phyloP scores from a whole-genome alignment of 2,113 vertebrate species.

The Sphaerodactylus townsendi region DNA sequence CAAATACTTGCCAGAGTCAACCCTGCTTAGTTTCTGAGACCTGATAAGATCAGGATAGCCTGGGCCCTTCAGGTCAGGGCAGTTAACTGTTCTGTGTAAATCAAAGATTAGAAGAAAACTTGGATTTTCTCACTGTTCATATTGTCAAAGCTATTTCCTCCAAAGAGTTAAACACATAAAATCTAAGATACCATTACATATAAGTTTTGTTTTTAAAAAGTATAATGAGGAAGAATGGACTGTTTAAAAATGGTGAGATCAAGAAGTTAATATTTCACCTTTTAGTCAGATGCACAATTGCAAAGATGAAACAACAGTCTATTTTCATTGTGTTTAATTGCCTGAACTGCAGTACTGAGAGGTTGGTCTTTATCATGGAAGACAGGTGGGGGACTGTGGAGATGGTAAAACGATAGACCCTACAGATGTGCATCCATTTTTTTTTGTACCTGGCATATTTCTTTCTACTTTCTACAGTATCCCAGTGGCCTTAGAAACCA shows the following conservation, averaged over 20 bases:
- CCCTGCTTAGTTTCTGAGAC: too few species aligned
- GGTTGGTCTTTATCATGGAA: constrained; percentile 25
- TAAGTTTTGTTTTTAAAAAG: rapidly evolving
- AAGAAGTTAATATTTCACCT: neutral
- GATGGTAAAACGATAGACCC: neutral
- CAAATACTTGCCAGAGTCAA: too few species aligned
- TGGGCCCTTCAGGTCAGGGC: too few species aligned
- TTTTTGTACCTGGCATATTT: neutral
- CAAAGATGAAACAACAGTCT: neutral
- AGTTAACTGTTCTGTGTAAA: too few species aligned
- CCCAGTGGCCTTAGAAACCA: neutral
- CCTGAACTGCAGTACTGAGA: neutral
- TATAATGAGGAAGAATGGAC: neutral
- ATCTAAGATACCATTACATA: neutral
- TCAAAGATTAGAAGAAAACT: too few species aligned
- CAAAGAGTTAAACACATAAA: too few species aligned
- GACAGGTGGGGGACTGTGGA: neutral
- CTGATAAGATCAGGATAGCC: too few species aligned
- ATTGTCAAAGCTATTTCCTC: too few species aligned
- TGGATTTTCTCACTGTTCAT: too few species aligned
- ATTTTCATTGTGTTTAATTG: constrained; percentile 6
- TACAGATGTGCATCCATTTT: neutral
- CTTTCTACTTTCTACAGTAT: constrained; percentile 24
- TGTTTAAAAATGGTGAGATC: neutral
- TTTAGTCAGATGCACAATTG: neutral